These are phyloP conservation scores for Trachelipus rathkii DNA, from an alignment of 1,140 invertebrate genomes.

Conservation along the genomic window DNA sequence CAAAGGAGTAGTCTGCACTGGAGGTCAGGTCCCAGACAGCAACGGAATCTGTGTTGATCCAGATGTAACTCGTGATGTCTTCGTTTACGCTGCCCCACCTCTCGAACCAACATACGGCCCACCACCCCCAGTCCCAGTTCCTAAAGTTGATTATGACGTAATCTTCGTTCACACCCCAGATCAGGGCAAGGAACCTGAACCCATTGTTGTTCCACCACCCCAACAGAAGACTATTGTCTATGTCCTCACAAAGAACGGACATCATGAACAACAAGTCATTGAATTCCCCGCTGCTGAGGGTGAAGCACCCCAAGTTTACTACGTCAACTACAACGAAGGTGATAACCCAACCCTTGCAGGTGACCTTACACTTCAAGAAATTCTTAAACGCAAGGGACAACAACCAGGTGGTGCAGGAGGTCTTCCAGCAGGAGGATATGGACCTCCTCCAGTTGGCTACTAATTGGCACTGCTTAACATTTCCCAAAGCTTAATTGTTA, in stretches of 20 bases:
- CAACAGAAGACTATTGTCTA: slow-evolving; percentile 39
- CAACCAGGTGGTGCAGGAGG: slow-evolving; percentile 20
- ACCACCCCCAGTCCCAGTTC: slow-evolving; percentile 32
- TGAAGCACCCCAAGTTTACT: slow-evolving; percentile 36
- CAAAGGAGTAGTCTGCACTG: slow-evolving; percentile 19
- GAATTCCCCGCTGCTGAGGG: slow-evolving; percentile 29
- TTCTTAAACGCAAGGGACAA: slow-evolving; percentile 28
- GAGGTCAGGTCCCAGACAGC: slow-evolving; percentile 31
- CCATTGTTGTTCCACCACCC: slow-evolving; percentile 37
- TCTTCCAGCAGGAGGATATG: neutral
- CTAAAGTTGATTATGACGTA: slow-evolving; percentile 36
- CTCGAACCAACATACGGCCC: slow-evolving; percentile 23
- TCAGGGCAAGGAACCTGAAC: neutral
- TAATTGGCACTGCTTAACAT: no score
- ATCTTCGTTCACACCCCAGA: slow-evolving; percentile 40
- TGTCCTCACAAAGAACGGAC: slow-evolving; percentile 35
- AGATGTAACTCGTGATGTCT: slow-evolving; percentile 32
- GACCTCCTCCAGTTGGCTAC: no score
- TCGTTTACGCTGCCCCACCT: slow-evolving; percentile 33
- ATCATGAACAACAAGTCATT: slow-evolving; percentile 27
- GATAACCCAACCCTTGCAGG: slow-evolving; percentile 39
- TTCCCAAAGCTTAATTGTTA: no score
- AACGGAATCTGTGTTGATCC: slow-evolving; percentile 38
- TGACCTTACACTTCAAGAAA: slow-evolving; percentile 33
- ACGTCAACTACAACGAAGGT: slow-evolving; percentile 38